Conservation (phyloP, 2,113 vertebrate genomes). For the Neomonachus schauinslandi region DNA sequence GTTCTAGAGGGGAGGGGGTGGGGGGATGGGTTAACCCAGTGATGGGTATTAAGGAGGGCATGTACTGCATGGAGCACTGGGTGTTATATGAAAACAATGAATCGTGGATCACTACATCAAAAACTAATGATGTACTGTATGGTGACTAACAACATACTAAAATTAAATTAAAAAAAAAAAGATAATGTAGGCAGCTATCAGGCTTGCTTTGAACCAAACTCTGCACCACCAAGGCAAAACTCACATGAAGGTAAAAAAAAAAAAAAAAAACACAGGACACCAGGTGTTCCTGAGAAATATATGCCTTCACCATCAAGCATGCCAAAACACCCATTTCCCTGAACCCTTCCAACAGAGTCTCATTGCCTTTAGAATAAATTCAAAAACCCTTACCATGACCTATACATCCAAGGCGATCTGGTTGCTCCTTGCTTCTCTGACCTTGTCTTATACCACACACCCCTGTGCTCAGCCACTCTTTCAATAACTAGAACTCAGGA, state of each 20-base stretch:
- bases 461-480: not conserved
- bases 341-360: not conserved
- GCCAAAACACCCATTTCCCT: not conserved
- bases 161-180: too few relatives aligned
- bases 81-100: too few relatives aligned
- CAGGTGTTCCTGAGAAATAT: not conserved
- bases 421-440: not conserved
- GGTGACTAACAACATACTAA: too few relatives aligned
- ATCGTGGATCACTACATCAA: too few relatives aligned
- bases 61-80: too few relatives aligned
- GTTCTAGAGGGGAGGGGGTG: too few relatives aligned
- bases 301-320: not conserved
- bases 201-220: not conserved
- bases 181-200: not conserved
- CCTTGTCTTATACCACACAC: not conserved
- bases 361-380: not conserved
- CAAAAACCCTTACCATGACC: not conserved
- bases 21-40: too few relatives aligned
- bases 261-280: not conserved
- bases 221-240: not conserved
- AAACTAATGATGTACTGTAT: too few relatives aligned
- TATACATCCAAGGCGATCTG: not conserved
- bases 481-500: not conserved
- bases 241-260: fast-evolving
- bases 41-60: too few relatives aligned